Conservation (phyloP, 1,140 invertebrate species). For the Drosophila cardini region DNA sequence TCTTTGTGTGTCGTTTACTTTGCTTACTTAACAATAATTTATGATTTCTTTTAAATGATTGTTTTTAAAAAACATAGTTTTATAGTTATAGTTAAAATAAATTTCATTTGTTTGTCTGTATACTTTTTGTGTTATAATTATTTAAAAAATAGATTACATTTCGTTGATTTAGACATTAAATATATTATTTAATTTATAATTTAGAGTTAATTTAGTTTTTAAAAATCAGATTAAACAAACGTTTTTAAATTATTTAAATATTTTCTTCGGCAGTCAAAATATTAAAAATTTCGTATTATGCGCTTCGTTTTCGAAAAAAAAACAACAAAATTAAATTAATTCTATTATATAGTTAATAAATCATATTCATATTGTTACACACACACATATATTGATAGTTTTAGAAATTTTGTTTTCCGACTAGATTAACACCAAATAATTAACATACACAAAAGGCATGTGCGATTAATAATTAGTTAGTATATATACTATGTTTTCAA, state of each 20-base stretch:
- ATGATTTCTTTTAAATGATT: too few species aligned
- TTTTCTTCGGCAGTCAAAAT: too few species aligned
- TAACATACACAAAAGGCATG: conserved; percentile 16
- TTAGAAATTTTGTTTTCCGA: conserved; percentile 1
- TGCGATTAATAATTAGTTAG: conserved; percentile 4
- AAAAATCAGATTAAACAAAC: background rate
- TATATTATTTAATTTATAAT: background rate
- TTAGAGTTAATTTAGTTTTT: background rate
- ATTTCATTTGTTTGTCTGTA: too few species aligned
- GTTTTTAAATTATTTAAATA: background rate
- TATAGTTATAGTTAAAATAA: too few species aligned
- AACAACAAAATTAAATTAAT: too few species aligned
- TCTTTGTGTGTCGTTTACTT: too few species aligned
- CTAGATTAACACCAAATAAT: conserved; percentile 19
- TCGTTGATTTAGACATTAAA: background rate
- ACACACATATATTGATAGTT: conserved; percentile 6
- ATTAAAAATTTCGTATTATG: too few species aligned
- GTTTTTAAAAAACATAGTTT: too few species aligned
- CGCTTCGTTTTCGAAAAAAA: too few species aligned
- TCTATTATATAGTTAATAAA: too few species aligned
- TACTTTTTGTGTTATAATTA: too few species aligned
- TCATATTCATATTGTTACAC: background rate
- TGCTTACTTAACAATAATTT: too few species aligned
- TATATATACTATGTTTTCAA: background rate
- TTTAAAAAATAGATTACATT: background rate